phyloP scores from a whole-genome alignment of 2,113 vertebrate genomes.

The Plecotus auritus region DNA sequence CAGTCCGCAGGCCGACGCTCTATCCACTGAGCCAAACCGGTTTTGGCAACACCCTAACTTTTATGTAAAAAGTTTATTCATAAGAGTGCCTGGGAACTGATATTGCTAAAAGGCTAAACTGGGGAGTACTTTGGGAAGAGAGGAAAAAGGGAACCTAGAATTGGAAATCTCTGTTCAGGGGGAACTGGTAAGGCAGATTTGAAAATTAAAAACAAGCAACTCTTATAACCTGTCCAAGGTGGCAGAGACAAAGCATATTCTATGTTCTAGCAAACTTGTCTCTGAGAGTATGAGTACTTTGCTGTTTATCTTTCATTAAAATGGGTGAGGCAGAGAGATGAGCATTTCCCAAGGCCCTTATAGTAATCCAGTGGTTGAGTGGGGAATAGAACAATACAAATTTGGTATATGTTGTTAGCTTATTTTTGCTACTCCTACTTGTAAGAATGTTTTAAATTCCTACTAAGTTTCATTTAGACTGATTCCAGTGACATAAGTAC shows the following conservation, averaged over 20 bases:
- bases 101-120: not conserved
- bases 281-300: not conserved
- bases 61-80: constrained; percentile 13
- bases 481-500: constrained; percentile 8
- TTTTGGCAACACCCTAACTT: not conserved
- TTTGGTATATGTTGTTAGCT: not conserved
- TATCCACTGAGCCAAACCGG: too few species aligned
- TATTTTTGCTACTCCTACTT: not conserved
- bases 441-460: not conserved
- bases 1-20: too few species aligned
- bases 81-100: not conserved
- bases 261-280: not conserved
- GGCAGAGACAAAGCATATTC: not conserved
- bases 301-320: not conserved
- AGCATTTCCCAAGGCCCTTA: not conserved
- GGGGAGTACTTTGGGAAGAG: not conserved
- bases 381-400: not conserved
- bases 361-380: not conserved
- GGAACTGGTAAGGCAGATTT: not conserved
- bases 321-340: not conserved
- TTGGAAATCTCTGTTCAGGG: not conserved
- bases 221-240: not conserved
- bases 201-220: not conserved
- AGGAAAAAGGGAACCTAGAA: not conserved
- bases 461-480: constrained; percentile 15